Percentiles rank a stretch among this genome's conserved stretches.
These are phyloP conservation scores for Sylvia atricapilla DNA, from an alignment of 2,113 vertebrate species.

Conservation along the genomic window DNA sequence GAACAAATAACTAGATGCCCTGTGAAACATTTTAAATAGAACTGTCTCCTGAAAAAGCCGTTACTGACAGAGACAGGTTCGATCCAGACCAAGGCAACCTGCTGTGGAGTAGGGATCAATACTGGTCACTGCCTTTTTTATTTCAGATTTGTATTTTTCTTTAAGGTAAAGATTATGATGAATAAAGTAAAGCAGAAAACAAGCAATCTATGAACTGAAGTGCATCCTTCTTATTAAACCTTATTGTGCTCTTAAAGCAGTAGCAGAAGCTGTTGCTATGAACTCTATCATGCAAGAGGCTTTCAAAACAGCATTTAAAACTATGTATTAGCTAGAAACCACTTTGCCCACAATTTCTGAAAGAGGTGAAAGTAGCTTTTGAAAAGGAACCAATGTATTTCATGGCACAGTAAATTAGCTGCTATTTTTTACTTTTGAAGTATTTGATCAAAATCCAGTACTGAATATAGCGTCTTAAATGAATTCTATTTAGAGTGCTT, in stretches of 20 bases:
- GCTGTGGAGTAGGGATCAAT: constrained; percentile 53
- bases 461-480: not conserved
- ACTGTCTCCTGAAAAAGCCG: constrained; percentile 59
- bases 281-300: constrained; percentile 37
- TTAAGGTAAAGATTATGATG: constrained; percentile 7
- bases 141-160: not conserved
- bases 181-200: constrained; percentile 53
- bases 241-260: constrained; percentile 37
- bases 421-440: constrained; percentile 24
- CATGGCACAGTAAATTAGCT: constrained; percentile 10
- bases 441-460: constrained; percentile 30
- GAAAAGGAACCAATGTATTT: constrained; percentile 39
- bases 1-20: constrained; percentile 64
- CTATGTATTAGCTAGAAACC: constrained; percentile 38
- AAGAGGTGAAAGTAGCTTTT: constrained; percentile 51
- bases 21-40: constrained; percentile 68
- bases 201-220: constrained; percentile 24
- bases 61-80: constrained; percentile 64
- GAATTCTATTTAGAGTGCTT: not conserved
- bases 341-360: constrained; percentile 48
- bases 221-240: constrained; percentile 25
- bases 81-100: constrained; percentile 41
- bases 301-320: constrained; percentile 63
- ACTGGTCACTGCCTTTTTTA: not conserved
- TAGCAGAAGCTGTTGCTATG: constrained; percentile 16